Conservation (phyloP, 2,888 invertebrate species). For the Catocala nupta region DNA sequence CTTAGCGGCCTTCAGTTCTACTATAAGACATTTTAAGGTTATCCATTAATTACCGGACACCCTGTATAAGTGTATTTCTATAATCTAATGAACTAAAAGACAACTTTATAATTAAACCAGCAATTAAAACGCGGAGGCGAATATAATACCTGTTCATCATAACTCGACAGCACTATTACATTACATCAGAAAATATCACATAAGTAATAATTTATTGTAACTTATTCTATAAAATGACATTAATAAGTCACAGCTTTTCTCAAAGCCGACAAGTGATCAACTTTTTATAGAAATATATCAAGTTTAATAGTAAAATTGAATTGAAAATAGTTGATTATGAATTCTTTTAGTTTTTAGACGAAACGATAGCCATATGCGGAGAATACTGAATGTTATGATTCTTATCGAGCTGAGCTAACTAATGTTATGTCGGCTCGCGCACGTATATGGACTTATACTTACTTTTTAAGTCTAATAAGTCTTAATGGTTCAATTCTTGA, state of each 20-base stretch:
- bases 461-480: slow-evolving; percentile 9
- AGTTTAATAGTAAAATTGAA: slow-evolving; percentile 5
- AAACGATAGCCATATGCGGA: background rate
- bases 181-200: no score
- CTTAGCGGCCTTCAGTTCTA: no score
- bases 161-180: no score
- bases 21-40: no score
- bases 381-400: background rate
- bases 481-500: slow-evolving; percentile 8
- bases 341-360: background rate
- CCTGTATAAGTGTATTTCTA: no score
- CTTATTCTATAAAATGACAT: background rate
- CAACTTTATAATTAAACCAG: no score
- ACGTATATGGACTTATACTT: slow-evolving; percentile 2
- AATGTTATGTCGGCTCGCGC: no score
- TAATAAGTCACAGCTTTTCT: background rate
- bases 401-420: slow-evolving; percentile 1
- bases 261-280: background rate
- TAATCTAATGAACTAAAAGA: no score
- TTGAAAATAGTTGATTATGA: slow-evolving; percentile 1
- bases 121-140: no score
- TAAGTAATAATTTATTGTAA: background rate
- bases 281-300: slow-evolving; percentile 3
- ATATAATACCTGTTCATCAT: no score
- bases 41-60: no score